These are phyloP conservation scores for Mormyrops attenuatus DNA, from an alignment of 2,797 vertebrate species.

Conservation along the genomic window DNA sequence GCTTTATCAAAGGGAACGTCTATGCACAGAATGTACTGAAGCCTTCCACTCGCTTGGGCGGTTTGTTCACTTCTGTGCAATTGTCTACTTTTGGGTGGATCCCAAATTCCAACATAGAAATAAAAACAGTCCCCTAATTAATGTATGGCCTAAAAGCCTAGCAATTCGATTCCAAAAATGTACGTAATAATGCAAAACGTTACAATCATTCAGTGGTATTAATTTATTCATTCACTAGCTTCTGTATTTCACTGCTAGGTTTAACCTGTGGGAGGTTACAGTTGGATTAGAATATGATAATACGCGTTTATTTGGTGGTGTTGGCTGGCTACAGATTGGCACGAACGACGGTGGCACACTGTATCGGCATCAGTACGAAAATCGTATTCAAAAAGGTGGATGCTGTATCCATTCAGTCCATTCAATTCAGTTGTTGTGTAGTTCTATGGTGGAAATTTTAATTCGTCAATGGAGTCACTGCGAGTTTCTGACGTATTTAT, in stretches of 20 bases:
- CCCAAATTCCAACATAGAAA: neutral
- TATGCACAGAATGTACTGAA: conserved; percentile 11
- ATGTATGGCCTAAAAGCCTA: neutral
- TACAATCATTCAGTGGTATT: neutral
- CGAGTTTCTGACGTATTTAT: neutral
- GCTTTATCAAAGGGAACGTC: conserved; percentile 20
- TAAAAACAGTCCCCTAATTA: neutral
- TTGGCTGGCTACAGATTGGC: neutral
- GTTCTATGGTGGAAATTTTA: neutral
- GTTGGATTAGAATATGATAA: neutral
- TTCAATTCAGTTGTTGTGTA: neutral
- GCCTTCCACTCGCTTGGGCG: neutral
- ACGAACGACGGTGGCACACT: neutral
- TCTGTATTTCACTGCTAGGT: neutral
- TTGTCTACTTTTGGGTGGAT: neutral
- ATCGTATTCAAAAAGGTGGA: neutral
- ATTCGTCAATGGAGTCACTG: neutral
- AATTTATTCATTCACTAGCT: neutral
- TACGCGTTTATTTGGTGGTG: neutral
- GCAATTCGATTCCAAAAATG: neutral
- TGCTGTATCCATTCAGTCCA: neutral
- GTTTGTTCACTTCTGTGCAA: neutral
- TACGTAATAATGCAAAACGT: neutral
- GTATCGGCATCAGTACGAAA: neutral
- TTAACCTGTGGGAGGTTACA: neutral